Conservation (phyloP, 1,140 invertebrate genomes). For the Caenorhabditis latens region DNA sequence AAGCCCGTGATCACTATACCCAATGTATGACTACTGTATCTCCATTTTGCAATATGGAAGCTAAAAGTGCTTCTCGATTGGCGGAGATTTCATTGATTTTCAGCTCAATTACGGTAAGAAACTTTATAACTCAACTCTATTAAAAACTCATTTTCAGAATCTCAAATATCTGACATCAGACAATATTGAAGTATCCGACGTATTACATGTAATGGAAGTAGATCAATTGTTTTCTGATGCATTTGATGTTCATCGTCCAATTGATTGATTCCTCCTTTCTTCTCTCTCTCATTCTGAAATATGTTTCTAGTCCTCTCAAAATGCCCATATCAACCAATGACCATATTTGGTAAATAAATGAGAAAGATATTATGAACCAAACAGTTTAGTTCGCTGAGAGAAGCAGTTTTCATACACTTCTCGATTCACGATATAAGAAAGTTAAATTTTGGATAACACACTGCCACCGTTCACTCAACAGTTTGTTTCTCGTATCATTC, state of each 20-base stretch:
- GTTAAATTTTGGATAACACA: no score
- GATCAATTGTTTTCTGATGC: slow-evolving; percentile 22
- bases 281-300: not conserved
- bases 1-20: slow-evolving; percentile 29
- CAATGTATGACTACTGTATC: slow-evolving; percentile 39
- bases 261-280: not conserved
- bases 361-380: no score
- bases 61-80: slow-evolving; percentile 7
- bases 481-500: not conserved
- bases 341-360: no score
- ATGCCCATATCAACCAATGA: slow-evolving; percentile 21
- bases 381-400: no score
- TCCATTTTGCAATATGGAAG: not conserved
- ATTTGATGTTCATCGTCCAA: slow-evolving; percentile 33
- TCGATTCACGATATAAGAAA: no score
- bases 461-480: slow-evolving; percentile 5
- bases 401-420: no score
- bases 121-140: not conserved
- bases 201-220: slow-evolving; percentile 48
- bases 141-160: slow-evolving; percentile 14
- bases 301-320: not conserved
- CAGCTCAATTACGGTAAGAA: slow-evolving; percentile 55
- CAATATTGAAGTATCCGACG: slow-evolving; percentile 42
- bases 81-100: slow-evolving; percentile 55
- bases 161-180: slow-evolving; percentile 50